Evolutionary conservation across 2,797 vertebrate species (phyloP).

Genomic region (Sciurus carolinensis): DNA sequence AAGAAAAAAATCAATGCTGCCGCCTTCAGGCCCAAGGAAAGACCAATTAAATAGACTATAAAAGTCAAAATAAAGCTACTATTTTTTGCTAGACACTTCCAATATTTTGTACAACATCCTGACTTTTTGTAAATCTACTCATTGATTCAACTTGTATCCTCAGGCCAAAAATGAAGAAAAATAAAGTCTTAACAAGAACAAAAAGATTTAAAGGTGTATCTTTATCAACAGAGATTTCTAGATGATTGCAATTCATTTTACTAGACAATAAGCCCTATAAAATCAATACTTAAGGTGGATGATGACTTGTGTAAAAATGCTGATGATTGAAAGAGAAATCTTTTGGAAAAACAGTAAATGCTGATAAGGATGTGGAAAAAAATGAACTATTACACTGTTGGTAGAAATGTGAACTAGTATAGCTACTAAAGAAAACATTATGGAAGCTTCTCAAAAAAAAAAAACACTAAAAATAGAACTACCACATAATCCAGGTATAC

Average conservation of each 20-base stretch:
- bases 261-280: conserved; percentile 16
- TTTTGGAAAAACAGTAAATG: not conserved
- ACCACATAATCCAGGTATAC: not conserved
- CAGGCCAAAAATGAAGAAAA: conserved; percentile 67
- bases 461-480: not conserved
- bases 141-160: conserved; percentile 62
- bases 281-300: conserved; percentile 53
- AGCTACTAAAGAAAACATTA: not conserved
- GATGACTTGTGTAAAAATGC: conserved; percentile 14
- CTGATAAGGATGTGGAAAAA: not conserved
- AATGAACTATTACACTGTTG: not conserved
- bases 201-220: conserved; percentile 53
- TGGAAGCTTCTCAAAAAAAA: not conserved
- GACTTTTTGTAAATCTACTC: conserved; percentile 69
- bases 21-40: conserved; percentile 65
- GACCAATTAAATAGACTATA: conserved; percentile 69
- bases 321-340: conserved; percentile 40
- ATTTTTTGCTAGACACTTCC: conserved; percentile 67
- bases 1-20: conserved; percentile 78
- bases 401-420: not conserved
- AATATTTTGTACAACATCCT: conserved; percentile 71
- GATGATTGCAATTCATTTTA: conserved; percentile 62
- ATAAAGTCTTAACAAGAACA: conserved; percentile 43
- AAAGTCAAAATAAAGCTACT: conserved; percentile 76
- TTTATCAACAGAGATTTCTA: conserved; percentile 59